Evolutionary conservation across 2,888 invertebrate species (phyloP).

Genomic region (Drosophila flavopinicola): DNA sequence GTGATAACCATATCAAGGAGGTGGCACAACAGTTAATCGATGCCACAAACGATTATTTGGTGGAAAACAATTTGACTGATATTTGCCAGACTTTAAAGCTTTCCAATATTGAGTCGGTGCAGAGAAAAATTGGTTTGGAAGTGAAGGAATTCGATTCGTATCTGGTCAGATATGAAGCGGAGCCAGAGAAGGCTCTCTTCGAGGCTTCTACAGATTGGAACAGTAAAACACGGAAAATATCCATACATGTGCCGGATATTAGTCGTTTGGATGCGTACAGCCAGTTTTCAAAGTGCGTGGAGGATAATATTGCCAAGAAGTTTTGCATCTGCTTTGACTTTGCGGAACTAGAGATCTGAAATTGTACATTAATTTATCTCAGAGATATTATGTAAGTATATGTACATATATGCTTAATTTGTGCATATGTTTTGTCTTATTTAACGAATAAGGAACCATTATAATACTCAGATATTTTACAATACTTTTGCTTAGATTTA

Average conservation of each 20-base stretch:
- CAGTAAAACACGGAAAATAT: conserved; percentile 16
- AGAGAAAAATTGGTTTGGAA: conserved; percentile 12
- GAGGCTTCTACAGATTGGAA: conserved; percentile 36
- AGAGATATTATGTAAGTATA: no score
- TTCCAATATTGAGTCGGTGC: conserved; percentile 30
- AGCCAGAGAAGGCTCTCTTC: conserved; percentile 21
- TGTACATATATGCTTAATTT: no score
- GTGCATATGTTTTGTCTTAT: no score
- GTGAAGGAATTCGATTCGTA: conserved; percentile 19
- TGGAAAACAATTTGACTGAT: conserved; percentile 47
- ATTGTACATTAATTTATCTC: not conserved
- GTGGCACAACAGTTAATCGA: conserved; percentile 48
- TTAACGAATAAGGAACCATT: no score
- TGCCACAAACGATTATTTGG: conserved; percentile 66
- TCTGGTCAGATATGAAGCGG: conserved; percentile 31
- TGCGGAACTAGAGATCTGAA: not conserved
- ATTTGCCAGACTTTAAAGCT: conserved; percentile 56
- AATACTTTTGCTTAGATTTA: no score
- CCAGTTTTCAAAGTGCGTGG: conserved; percentile 21
- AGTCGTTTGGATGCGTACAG: conserved; percentile 43
- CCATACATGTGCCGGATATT: conserved; percentile 40
- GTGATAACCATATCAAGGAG: conserved; percentile 8
- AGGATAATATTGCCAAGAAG: conserved; percentile 70
- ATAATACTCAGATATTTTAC: no score
- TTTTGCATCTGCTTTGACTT: conserved; percentile 64